A percentile compares a stretch with the other conserved stretches of the same genome.
These are phyloP conservation scores for Seira ritae DNA, from an alignment of 2,888 invertebrate species.

Conservation along the genomic window DNA sequence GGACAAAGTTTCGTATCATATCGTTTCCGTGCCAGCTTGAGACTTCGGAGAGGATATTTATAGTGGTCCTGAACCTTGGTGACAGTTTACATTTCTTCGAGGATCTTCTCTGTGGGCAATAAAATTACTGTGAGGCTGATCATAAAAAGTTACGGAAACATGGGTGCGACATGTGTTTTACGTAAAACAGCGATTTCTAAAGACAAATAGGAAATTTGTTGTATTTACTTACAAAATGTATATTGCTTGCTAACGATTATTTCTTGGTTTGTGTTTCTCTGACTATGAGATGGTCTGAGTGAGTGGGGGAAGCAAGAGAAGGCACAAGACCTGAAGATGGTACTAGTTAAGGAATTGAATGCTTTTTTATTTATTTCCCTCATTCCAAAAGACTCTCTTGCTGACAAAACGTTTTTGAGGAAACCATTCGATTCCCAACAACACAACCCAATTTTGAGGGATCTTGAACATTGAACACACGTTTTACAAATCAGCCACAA, in stretches of 20 bases:
- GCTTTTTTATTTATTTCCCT: neutral
- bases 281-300: conserved; percentile 55
- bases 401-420: neutral
- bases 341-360: neutral
- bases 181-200: conserved; percentile 58
- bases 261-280: conserved; percentile 25
- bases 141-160: conserved; percentile 50
- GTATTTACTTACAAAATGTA: neutral
- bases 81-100: conserved; percentile 62
- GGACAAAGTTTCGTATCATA: conserved; percentile 44
- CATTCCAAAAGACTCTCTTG: neutral
- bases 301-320: neutral
- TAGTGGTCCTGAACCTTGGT: conserved; percentile 58
- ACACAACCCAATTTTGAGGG: too few species aligned
- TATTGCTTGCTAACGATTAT: conserved; percentile 37
- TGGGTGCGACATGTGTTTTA: conserved; percentile 65
- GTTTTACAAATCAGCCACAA: neutral
- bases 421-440: too few species aligned
- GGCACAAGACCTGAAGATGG: too few species aligned
- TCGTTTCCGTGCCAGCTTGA: conserved; percentile 24
- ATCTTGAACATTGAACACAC: neutral
- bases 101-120: conserved; percentile 58
- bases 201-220: conserved; percentile 57
- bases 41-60: conserved; percentile 43
- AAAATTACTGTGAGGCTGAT: conserved; percentile 61